Evolutionary conservation across 2,888 invertebrate species (phyloP), one percentile per base, ranked within the genome.

Genomic region (Himalopsyche tibetana): DNA sequence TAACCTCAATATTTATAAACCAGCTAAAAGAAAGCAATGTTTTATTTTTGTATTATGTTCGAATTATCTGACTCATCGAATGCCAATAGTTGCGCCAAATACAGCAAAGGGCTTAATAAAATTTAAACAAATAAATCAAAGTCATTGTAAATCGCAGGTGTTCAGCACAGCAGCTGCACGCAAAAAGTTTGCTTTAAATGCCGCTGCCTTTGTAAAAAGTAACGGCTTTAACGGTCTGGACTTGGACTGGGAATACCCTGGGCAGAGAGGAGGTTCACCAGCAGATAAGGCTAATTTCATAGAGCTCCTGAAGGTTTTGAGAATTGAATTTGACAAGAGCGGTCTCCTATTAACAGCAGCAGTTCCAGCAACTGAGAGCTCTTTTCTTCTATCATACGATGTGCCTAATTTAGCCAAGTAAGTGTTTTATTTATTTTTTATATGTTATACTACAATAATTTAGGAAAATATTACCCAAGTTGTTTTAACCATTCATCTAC

Each of bases 201-300:
- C 92, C 4, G 89, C 94, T 0, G 89, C 90, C 0, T 94, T 94
- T 88, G 89, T 94, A 0, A 89, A 91, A 81, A 90, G 90, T n/a
- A 91, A 94, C 89, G 90, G 90, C 0, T 95, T 95, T 89, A 94
- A 95, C 89, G 95, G 95, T 8, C 91, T 95, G 42, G 95, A 95
- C 90, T 87, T 95, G 17, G 94, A 95, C 89, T 95, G 95, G 95
- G 94, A 94, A 89, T 94, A 94, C 89, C 94, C 94, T 0, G 92
- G 90, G 15, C 92, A 93, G 89, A 90, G 93, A 83, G 93, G 93
- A 55, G 94, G 92, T 38, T 87, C 85, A 0, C 82, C 89, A 0
- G 87, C 85, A 0, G 93, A 93, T 84, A 83, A 85, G 12, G 51
- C 36, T 55, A 93, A 93, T 88, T 93, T 91, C 88, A 90, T 91